Percentiles rank a stretch among this genome's conserved stretches.
Evolutionary conservation across 1,140 invertebrate species (phyloP).

Genomic region (Drosophila santomea): DNA sequence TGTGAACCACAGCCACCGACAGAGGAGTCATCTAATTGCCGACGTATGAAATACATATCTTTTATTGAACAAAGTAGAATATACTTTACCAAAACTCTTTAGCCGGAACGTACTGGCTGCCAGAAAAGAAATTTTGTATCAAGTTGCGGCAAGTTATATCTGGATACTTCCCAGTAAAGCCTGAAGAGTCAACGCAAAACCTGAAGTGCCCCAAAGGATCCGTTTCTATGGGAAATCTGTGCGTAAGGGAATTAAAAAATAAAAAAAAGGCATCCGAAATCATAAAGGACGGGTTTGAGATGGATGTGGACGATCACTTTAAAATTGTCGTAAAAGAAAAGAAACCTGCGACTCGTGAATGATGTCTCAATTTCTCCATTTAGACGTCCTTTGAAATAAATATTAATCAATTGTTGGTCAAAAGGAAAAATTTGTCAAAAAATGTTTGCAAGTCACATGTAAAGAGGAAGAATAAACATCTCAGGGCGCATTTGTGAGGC

Average conservation of each 20-base stretch:
- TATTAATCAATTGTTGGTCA: too few species aligned
- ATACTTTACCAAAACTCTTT: background rate
- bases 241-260: background rate
- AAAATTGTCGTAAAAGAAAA: background rate
- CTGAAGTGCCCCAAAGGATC: background rate
- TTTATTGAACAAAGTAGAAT: background rate
- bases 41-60: background rate
- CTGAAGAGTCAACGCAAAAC: background rate
- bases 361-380: too few species aligned
- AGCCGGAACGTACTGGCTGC: background rate
- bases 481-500: background rate
- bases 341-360: too few species aligned
- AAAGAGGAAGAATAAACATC: slow-evolving; percentile 1
- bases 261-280: background rate
- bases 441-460: too few species aligned
- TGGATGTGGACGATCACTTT: background rate
- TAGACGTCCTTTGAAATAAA: too few species aligned
- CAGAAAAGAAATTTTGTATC: background rate
- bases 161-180: background rate
- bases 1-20: background rate
- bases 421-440: too few species aligned
- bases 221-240: background rate
- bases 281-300: rapidly evolving
- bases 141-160: background rate
- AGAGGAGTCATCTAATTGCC: background rate